Conservation (phyloP, 2,888 invertebrate species). For the Seladonia tumulorum region DNA sequence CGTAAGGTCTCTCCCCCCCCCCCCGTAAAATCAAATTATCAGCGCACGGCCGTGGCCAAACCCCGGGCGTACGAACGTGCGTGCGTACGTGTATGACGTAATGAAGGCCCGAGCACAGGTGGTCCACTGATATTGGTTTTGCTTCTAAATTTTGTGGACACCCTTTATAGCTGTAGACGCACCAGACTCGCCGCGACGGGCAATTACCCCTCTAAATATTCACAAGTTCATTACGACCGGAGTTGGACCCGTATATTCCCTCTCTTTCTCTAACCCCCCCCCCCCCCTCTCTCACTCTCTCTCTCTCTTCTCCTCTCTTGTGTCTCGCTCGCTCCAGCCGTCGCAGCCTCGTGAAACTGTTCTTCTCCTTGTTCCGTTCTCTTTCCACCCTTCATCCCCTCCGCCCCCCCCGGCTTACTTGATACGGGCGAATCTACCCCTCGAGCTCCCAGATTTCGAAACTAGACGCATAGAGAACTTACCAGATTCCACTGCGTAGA, state of each 20-base stretch:
- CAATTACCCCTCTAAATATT: constrained; percentile 83
- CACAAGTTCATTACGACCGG: constrained; percentile 82
- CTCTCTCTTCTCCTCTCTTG: constrained; percentile 34
- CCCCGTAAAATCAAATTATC: constrained; percentile 74
- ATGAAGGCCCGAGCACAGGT: constrained; percentile 70
- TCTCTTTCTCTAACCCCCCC: constrained; percentile 32
- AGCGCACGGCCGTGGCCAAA: constrained; percentile 54
- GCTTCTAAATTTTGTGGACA: constrained; percentile 77
- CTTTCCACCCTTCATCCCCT: constrained; percentile 29
- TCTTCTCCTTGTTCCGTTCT: constrained; percentile 23
- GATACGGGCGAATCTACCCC: constrained; percentile 30
- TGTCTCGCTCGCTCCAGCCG: constrained; percentile 46
- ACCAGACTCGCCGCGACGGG: constrained; percentile 74
- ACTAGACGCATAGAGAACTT: constrained; percentile 21
- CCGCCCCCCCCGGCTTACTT: constrained; percentile 27
- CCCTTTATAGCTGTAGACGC: constrained; percentile 69
- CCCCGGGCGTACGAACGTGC: constrained; percentile 11
- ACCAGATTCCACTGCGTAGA: constrained; percentile 9
- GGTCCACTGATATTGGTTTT: constrained; percentile 78
- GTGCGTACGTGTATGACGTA: constrained; percentile 55
- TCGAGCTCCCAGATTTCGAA: constrained; percentile 33
- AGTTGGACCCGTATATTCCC: constrained; percentile 76
- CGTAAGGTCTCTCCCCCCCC: constrained; percentile 44
- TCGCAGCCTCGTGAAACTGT: constrained; percentile 5
- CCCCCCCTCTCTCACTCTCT: constrained; percentile 17